Evolutionary conservation across 1,140 invertebrate species (phyloP), one percentile per base, ranked within the genome.

Genomic region (Acromyrmex echinatior): DNA sequence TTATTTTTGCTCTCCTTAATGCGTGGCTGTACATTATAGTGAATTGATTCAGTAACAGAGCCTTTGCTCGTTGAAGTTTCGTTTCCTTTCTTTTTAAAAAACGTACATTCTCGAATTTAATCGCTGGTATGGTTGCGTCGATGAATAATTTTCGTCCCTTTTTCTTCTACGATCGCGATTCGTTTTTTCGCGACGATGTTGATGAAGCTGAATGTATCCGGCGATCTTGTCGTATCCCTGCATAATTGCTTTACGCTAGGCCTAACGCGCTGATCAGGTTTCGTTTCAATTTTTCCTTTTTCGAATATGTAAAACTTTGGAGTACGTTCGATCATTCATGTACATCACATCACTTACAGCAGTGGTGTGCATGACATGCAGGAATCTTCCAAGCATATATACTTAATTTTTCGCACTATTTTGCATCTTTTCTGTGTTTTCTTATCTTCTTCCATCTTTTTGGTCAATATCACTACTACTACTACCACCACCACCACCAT

Each of bases 171-270:
- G 2, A 49, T 49, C 39, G 62, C 18, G 62, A 76, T 68, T 51
- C 25, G n/a, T 62, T 60, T 25, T 25, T 28, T 70, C 56, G 45
- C 25, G 18, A 70, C 25, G 45, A 84, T 12, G 70, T 39, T 28
- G 58, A 45, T 21, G 35, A 86, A n/a, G 45, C 25, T 45, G 35
- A 51, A 66, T n/a, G 31, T 45, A 51, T n/a, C 65, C 60, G 65
- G 58, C 68, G 21, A 71, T 21, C n/a, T 21, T 7, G 18, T 6
- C 58, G n/a, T 51, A 9, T 62, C n/a, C 16, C 16, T 18, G 73
- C 68, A 51, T 56, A 39, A 53, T 56, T 86, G n/a, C 53, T 76
- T 73, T 86, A 35, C 14, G 18, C 80, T 84, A 84, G 80, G 80
- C 80, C 70, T 49, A 58, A 25, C 65, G 65, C 51, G 65, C 18